Conservation (phyloP, 2,113 vertebrate species). For the Stercorarius parasiticus region DNA sequence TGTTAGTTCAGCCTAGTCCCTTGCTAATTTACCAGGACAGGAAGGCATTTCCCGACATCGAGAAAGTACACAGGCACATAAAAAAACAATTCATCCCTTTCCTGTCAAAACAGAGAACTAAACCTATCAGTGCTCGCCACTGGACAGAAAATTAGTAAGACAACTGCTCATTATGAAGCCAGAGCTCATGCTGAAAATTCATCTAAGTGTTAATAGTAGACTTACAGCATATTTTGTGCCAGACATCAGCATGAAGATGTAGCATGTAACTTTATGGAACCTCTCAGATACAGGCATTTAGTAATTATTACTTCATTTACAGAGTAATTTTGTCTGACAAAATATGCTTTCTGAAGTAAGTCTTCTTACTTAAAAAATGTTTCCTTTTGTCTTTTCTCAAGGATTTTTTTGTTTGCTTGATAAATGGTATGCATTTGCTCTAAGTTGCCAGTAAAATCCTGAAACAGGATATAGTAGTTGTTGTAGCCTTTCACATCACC, state of each 20-base stretch:
- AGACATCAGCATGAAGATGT: neutral
- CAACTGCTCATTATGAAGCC: neutral
- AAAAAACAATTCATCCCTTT: neutral
- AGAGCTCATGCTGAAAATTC: neutral
- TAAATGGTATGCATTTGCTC: neutral
- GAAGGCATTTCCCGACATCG: neutral
- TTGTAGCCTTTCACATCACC: neutral
- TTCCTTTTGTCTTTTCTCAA: neutral
- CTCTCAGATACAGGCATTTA: neutral
- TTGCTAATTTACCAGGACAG: neutral
- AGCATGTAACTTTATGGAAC: neutral
- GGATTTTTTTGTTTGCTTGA: neutral
- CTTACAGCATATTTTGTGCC: neutral
- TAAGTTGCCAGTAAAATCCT: neutral
- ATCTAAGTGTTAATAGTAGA: neutral
- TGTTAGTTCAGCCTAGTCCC: neutral
- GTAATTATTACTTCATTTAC: neutral
- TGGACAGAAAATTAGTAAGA: neutral
- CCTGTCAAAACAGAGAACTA: neutral
- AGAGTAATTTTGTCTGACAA: neutral
- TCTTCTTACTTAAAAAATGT: neutral
- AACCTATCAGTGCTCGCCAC: neutral
- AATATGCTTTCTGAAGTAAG: neutral
- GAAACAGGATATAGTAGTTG: neutral
- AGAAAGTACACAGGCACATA: neutral